A percentile compares a stretch with the other conserved stretches of the same genome.
Conservation (phyloP, 2,888 invertebrate genomes). For the Heliconius cydno region DNA sequence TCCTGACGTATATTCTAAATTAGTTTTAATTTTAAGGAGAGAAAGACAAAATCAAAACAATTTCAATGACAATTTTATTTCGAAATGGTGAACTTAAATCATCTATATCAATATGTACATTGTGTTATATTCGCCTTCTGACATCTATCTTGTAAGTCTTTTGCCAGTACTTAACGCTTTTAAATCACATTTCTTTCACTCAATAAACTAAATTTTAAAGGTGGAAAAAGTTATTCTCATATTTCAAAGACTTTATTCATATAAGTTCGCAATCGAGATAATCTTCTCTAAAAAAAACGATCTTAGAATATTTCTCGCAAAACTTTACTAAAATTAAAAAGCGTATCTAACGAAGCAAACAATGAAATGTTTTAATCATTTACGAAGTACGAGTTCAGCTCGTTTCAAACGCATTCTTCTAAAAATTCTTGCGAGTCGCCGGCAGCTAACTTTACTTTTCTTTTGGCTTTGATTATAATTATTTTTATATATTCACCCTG, state of each 20-base stretch:
- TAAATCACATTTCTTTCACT: not conserved
- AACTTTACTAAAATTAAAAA: conserved; percentile 18
- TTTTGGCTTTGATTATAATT: conserved; percentile 58
- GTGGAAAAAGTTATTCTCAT: not conserved
- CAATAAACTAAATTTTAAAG: not conserved
- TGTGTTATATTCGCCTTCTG: not conserved
- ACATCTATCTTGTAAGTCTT: not conserved
- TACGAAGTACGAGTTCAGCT: conserved; percentile 4
- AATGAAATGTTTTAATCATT: conserved; percentile 27
- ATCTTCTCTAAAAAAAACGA: not conserved
- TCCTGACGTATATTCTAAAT: too few species aligned
- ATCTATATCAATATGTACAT: not conserved
- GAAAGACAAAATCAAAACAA: too few species aligned
- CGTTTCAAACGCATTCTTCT: conserved; percentile 56
- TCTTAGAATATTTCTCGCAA: conserved; percentile 1
- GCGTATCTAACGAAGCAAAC: conserved; percentile 16
- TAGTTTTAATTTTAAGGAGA: too few species aligned
- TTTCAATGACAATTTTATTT: too few species aligned
- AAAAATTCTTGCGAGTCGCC: conserved; percentile 58
- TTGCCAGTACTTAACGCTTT: too few species aligned
- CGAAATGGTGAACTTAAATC: too few species aligned
- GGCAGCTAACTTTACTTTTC: conserved; percentile 32
- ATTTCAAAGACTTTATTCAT: conserved; percentile 5
- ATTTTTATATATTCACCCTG: too few species aligned
- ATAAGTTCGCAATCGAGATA: conserved; percentile 1